Conservation (phyloP, 2,113 vertebrate genomes). For the Phyllopteryx taeniolatus region DNA sequence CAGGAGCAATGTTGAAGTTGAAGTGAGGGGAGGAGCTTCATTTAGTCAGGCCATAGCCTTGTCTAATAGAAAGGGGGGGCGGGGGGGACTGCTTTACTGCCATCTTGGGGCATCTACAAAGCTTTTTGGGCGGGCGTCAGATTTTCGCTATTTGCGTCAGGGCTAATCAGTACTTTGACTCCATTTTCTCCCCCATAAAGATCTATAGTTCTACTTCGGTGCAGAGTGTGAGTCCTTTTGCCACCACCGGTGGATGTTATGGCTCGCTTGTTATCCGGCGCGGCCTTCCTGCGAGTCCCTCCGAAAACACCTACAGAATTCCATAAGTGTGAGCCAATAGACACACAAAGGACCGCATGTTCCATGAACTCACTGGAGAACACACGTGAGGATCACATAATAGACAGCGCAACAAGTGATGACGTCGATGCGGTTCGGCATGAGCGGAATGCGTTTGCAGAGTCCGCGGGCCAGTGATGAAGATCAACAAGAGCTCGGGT, state of each 20-base stretch:
- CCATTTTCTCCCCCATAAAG: background rate
- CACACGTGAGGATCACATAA: slow-evolving; percentile 4
- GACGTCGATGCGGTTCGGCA: too few species aligned
- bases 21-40: too few species aligned
- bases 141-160: too few species aligned
- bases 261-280: too few species aligned
- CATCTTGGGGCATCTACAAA: background rate
- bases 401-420: too few species aligned
- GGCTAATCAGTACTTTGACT: background rate
- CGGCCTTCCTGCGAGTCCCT: too few species aligned
- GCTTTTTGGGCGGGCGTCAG: too few species aligned
- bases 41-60: background rate
- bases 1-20: too few species aligned
- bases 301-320: slow-evolving; percentile 30
- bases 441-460: background rate
- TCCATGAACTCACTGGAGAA: slow-evolving; percentile 12
- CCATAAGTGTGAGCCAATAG: slow-evolving; percentile 36
- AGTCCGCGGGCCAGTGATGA: background rate
- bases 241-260: too few species aligned
- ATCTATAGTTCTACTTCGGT: background rate
- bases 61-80: background rate
- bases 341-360: slow-evolving; percentile 1
- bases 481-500: slow-evolving; percentile 67
- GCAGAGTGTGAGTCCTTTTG: background rate
- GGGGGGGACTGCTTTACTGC: background rate